Evolutionary conservation across 2,888 invertebrate species (phyloP).

Genomic region (Rhagophthalmus giganteus): DNA sequence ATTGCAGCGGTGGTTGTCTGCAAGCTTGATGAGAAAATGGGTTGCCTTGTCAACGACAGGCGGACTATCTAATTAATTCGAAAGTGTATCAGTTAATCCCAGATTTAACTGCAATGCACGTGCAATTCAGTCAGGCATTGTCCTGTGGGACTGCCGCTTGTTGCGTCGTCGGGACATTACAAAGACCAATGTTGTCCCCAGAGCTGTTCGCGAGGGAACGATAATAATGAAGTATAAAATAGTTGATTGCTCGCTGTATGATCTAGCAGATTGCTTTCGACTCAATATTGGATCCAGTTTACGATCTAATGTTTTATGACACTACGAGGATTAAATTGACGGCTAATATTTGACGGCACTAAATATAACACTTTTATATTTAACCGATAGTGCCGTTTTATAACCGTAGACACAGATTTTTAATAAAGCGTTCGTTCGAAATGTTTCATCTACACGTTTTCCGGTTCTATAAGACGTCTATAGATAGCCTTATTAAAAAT

Average conservation of each 20-base stretch:
- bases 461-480: no score
- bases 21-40: slow-evolving; percentile 10
- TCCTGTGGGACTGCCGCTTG: slow-evolving; percentile 30
- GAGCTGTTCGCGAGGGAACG: slow-evolving; percentile 34
- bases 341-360: slow-evolving; percentile 29
- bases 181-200: slow-evolving; percentile 26
- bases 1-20: background rate
- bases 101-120: slow-evolving; percentile 33
- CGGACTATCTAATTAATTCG: slow-evolving; percentile 32
- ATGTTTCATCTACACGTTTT: no score
- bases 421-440: slow-evolving; percentile 17
- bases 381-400: slow-evolving; percentile 16
- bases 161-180: slow-evolving; percentile 28
- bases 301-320: slow-evolving; percentile 32
- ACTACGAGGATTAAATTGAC: slow-evolving; percentile 28
- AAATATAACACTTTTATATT: slow-evolving; percentile 22
- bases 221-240: slow-evolving; percentile 48
- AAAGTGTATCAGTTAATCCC: slow-evolving; percentile 34
- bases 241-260: slow-evolving; percentile 48
- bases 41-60: slow-evolving; percentile 19
- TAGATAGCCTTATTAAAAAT: no score
- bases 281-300: slow-evolving; percentile 34
- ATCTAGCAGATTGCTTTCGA: slow-evolving; percentile 44
- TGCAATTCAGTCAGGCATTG: slow-evolving; percentile 23
- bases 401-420: slow-evolving; percentile 11